phyloP scores from a whole-genome alignment of 92 coral and sea anemone species.

The Hydrozoanthus gracilis region DNA sequence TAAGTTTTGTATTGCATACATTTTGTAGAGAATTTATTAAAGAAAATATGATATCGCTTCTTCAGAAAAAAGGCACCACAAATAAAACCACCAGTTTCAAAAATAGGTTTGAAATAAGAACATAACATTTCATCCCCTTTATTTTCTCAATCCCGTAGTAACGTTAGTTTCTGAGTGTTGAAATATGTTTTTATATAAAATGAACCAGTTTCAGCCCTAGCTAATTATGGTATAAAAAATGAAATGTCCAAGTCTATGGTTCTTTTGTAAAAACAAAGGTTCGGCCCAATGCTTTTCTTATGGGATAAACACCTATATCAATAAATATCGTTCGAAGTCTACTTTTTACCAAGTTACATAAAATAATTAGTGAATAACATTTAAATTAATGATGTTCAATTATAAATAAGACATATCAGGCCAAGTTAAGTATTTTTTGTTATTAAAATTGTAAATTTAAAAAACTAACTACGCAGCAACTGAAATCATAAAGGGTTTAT shows the following conservation, averaged over 20 bases:
- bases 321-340: conserved; percentile 13
- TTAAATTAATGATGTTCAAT: conserved; percentile 11
- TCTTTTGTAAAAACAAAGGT: conserved; percentile 13
- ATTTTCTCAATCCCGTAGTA: conserved; percentile 7
- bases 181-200: not conserved
- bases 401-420: conserved; percentile 13
- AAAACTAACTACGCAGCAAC: conserved; percentile 15
- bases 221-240: not conserved
- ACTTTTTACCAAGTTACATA: conserved; percentile 13
- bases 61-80: conserved; percentile 15
- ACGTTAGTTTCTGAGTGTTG: conserved; percentile 1
- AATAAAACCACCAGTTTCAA: not conserved
- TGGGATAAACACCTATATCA: conserved; percentile 8
- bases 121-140: conserved; percentile 7
- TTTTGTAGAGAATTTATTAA: conserved; percentile 4
- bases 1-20: conserved; percentile 13
- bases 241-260: conserved; percentile 15
- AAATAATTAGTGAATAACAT: conserved; percentile 11
- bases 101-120: conserved; percentile 1
- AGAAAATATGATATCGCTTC: conserved; percentile 13
- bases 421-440: conserved; percentile 13
- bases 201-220: not conserved
- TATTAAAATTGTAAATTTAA: conserved; percentile 9
- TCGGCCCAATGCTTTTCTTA: conserved; percentile 16
- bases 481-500: conserved; percentile 3